Evolutionary conservation across 92 coral and sea anemone species (phyloP).

Genomic region (Phymanthus crucifer): DNA sequence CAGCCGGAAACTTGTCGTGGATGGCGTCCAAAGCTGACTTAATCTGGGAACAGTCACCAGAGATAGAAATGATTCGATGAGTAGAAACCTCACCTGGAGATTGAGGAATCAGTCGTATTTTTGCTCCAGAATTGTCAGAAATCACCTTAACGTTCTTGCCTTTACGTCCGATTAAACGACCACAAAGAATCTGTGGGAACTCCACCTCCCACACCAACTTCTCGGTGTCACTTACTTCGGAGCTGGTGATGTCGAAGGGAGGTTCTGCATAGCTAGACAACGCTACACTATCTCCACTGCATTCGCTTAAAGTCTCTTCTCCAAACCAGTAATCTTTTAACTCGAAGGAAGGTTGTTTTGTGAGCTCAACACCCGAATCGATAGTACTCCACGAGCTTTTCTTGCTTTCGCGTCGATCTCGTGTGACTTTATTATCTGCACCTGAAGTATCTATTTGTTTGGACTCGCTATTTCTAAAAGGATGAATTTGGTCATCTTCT

Average conservation of each 20-base stretch:
- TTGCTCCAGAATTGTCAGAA: conserved; percentile 88
- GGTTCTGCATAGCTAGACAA: conserved; percentile 67
- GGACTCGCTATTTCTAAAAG: background rate
- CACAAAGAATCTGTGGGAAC: conserved; percentile 95
- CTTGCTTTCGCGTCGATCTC: conserved; percentile 28
- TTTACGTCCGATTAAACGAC: conserved; percentile 92
- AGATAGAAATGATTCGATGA: conserved; percentile 84
- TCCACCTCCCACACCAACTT: conserved; percentile 93
- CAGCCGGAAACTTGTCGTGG: conserved; percentile 89
- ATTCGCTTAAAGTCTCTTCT: conserved; percentile 78
- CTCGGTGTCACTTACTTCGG: conserved; percentile 57
- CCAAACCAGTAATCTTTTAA: conserved; percentile 65
- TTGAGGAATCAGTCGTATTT: conserved; percentile 93
- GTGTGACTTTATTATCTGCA: conserved; percentile 14
- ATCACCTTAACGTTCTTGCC: conserved; percentile 92
- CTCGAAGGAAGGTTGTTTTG: conserved; percentile 59
- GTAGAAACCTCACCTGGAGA: conserved; percentile 91
- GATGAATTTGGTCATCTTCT: conserved; percentile 10
- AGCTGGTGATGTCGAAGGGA: conserved; percentile 31
- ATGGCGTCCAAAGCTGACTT: conserved; percentile 75
- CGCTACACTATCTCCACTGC: conserved; percentile 76
- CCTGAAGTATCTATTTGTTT: conserved; percentile 6
- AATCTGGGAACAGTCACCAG: conserved; percentile 84
- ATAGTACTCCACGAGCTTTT: conserved; percentile 24
- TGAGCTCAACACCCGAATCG: conserved; percentile 70